Evolutionary conservation across 1,140 invertebrate genomes (phyloP).

Genomic region (Platyura marginata): DNA sequence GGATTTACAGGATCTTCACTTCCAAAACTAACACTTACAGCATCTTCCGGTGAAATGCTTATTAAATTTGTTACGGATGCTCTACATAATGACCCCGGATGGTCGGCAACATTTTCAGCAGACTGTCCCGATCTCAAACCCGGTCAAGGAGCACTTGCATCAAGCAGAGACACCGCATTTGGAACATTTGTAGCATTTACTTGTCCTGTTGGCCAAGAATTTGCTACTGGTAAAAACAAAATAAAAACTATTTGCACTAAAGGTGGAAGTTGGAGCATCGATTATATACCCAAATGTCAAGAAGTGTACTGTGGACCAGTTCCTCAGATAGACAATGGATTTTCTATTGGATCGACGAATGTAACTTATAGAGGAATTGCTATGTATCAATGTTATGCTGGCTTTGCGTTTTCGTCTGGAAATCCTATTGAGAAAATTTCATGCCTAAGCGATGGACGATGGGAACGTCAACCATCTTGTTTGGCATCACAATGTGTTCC

Average conservation of each 20-base stretch:
- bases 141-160: slow-evolving; percentile 71
- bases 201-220: slow-evolving; percentile 86
- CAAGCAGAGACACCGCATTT: slow-evolving; percentile 80
- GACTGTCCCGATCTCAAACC: slow-evolving; percentile 76
- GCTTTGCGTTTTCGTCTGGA: slow-evolving; percentile 81
- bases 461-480: slow-evolving; percentile 82
- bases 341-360: slow-evolving; percentile 86
- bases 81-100: slow-evolving; percentile 58
- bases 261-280: slow-evolving; percentile 84
- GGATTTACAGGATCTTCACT: slow-evolving; percentile 66
- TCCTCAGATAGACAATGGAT: slow-evolving; percentile 93
- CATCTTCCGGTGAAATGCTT: slow-evolving; percentile 80
- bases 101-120: slow-evolving; percentile 82
- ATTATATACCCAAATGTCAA: slow-evolving; percentile 88
- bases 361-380: slow-evolving; percentile 85
- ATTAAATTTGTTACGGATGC: slow-evolving; percentile 78
- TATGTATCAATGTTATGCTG: slow-evolving; percentile 91
- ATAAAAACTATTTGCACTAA: slow-evolving; percentile 71
- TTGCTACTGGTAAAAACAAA: slow-evolving; percentile 70
- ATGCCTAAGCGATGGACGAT: slow-evolving; percentile 70
- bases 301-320: slow-evolving; percentile 80
- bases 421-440: slow-evolving; percentile 76
- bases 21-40: slow-evolving; percentile 77
- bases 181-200: slow-evolving; percentile 78
- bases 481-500: slow-evolving; percentile 85